Conservation (phyloP, 2,113 vertebrate genomes). For the Physeter macrocephalus region DNA sequence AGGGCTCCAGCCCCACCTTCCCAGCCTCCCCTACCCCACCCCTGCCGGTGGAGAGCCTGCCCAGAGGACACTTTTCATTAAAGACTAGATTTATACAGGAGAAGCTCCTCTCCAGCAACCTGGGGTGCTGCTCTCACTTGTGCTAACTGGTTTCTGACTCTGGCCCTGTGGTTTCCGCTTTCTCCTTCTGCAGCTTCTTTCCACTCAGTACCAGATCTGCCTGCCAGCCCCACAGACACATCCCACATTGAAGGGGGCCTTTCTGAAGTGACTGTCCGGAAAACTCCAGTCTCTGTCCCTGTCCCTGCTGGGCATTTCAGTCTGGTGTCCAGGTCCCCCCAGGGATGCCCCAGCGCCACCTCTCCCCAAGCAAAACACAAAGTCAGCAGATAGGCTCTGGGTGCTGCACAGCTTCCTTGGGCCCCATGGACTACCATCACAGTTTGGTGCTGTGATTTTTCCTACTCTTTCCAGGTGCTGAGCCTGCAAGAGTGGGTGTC, state of each 20-base stretch:
- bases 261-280: not conserved
- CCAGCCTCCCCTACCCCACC: not conserved
- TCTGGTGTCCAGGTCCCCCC: not conserved
- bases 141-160: not conserved
- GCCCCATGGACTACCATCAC: not conserved
- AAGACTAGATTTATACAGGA: not conserved
- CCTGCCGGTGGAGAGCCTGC: accelerated
- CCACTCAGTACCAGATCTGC: not conserved
- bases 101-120: not conserved
- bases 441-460: not conserved
- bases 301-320: not conserved
- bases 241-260: not conserved
- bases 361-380: not conserved
- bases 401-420: not conserved
- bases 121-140: not conserved
- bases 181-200: not conserved
- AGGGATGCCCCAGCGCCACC: accelerated
- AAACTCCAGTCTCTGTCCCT: not conserved
- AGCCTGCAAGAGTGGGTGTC: not conserved
- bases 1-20: accelerated
- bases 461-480: not conserved
- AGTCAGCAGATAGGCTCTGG: not conserved
- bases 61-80: not conserved
- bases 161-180: not conserved
- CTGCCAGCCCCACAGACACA: not conserved